Percentiles rank a stretch among this genome's conserved stretches.
Conservation (phyloP, 1,140 invertebrate species). For the Steinernema khuongi region DNA sequence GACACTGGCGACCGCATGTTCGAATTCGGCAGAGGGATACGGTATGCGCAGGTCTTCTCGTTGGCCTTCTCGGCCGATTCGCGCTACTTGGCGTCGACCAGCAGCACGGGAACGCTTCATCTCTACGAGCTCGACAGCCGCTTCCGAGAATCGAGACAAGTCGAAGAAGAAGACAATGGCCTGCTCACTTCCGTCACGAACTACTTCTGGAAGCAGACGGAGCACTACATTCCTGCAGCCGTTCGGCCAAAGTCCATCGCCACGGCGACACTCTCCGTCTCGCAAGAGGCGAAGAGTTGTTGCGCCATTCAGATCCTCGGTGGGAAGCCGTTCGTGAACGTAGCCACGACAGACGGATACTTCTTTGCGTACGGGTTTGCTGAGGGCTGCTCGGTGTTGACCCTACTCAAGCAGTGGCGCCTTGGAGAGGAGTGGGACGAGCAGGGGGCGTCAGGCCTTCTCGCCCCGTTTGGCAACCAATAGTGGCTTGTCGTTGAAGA, state of each 20-base stretch:
- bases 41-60: slow-evolving; percentile 78
- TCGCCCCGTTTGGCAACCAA: no score
- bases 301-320: neutral
- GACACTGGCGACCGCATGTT: slow-evolving; percentile 80
- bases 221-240: neutral
- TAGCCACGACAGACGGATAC: neutral
- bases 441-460: no score
- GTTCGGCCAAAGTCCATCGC: neutral
- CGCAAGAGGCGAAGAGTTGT: no score
- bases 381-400: no score
- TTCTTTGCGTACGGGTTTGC: neutral
- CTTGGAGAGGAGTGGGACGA: no score
- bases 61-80: slow-evolving; percentile 87
- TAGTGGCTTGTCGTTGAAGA: no score
- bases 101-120: slow-evolving; percentile 96
- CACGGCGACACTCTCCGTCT: neutral
- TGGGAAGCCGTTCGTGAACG: neutral
- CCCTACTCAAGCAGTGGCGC: no score
- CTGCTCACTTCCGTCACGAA: neutral
- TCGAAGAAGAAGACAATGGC: neutral
- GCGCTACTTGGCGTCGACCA: slow-evolving; percentile 80
- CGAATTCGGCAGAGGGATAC: slow-evolving; percentile 87
- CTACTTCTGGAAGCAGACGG: neutral
- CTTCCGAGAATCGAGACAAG: slow-evolving; percentile 19
- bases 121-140: slow-evolving; percentile 79